Conservation (phyloP, 1,140 invertebrate genomes). For the Plectrocnemia conspersa region DNA sequence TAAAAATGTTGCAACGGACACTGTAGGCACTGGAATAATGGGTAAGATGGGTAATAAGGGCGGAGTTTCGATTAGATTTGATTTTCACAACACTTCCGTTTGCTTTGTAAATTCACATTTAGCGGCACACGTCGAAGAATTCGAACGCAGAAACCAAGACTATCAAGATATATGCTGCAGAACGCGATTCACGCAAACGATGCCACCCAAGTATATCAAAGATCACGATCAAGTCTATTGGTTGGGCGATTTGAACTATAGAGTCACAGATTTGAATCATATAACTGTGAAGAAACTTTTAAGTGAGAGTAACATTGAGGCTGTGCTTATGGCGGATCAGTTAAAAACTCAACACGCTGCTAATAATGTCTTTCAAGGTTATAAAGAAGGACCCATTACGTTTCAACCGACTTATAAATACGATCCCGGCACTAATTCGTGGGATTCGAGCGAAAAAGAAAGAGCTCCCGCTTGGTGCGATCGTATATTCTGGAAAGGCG, state of each 20-base stretch:
- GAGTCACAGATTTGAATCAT: constrained; percentile 78
- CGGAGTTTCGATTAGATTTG: constrained; percentile 88
- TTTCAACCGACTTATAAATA: constrained; percentile 99
- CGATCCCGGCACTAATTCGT: constrained; percentile 90
- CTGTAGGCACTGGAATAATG: constrained; percentile 91
- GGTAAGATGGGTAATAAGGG: constrained; percentile 98
- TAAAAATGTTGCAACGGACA: constrained; percentile 67
- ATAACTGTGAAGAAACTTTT: constrained; percentile 69
- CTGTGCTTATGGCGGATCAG: constrained; percentile 81
- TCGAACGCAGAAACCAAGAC: constrained; percentile 93
- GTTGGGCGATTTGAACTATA: constrained; percentile 97
- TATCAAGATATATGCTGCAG: constrained; percentile 75
- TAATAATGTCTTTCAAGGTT: constrained; percentile 75
- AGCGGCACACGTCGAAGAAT: constrained; percentile 94
- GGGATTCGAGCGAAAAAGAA: constrained; percentile 94
- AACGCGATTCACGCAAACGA: constrained; percentile 45
- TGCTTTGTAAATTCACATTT: constrained; percentile 98
- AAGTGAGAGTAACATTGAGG: constrained; percentile 58
- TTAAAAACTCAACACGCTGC: constrained; percentile 72
- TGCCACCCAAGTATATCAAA: constrained; percentile 73
- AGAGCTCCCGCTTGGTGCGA: constrained; percentile 98
- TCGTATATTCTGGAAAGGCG: constrained; percentile 81
- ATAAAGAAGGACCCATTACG: constrained; percentile 79
- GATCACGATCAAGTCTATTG: constrained; percentile 97
- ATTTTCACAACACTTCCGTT: constrained; percentile 86